Evolutionary conservation across 2,888 invertebrate species (phyloP).

Genomic region (Acanthosoma haemorrhoidale): DNA sequence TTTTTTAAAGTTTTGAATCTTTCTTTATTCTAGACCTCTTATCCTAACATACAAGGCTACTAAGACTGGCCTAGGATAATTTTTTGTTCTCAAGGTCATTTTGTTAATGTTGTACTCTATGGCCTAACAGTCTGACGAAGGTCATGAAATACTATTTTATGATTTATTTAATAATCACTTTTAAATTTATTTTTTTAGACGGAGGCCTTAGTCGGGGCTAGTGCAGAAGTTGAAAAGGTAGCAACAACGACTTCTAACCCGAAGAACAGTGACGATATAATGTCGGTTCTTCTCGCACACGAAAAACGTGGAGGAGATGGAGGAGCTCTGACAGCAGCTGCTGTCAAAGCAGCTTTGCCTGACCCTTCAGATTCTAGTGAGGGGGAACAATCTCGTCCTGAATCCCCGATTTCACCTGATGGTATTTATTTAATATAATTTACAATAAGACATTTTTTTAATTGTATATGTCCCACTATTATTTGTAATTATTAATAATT

Average conservation of each 20-base stretch:
- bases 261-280: constrained; percentile 68
- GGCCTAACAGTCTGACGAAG: too few species aligned
- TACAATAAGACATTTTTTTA: too few species aligned
- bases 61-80: too few species aligned
- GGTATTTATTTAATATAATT: constrained; percentile 26
- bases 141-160: too few species aligned
- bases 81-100: too few species aligned
- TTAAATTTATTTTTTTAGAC: constrained; percentile 34
- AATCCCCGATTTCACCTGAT: constrained; percentile 26
- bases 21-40: too few species aligned
- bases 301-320: constrained; percentile 68
- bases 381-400: constrained; percentile 52
- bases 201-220: constrained; percentile 39
- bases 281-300: constrained; percentile 84
- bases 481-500: too few species aligned
- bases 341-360: constrained; percentile 53
- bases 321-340: constrained; percentile 51
- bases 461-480: too few species aligned
- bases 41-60: too few species aligned
- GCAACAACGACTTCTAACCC: constrained; percentile 49
- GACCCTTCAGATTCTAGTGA: constrained; percentile 68
- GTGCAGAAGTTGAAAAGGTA: constrained; percentile 56
- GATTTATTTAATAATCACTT: too few species aligned
- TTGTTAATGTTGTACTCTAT: too few species aligned
- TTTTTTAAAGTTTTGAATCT: too few species aligned